Percentiles rank a stretch among this genome's conserved stretches.
Conservation (phyloP, 2,113 vertebrate genomes). For the Platysteira castanea region DNA sequence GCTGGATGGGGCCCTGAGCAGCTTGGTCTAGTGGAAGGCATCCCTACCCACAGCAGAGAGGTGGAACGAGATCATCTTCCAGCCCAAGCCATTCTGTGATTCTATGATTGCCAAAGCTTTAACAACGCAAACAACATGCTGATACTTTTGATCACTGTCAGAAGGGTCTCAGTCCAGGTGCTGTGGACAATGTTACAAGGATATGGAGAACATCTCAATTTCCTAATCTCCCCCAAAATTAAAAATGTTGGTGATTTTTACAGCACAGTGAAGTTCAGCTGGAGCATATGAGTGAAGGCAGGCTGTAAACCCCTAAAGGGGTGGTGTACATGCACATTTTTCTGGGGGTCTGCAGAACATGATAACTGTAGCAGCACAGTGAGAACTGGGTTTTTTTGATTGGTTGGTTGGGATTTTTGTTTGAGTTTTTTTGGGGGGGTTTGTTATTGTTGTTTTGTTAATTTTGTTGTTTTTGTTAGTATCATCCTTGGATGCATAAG, state of each 20-base stretch:
- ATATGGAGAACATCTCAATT: background rate
- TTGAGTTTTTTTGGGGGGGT: background rate
- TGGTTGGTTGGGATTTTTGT: background rate
- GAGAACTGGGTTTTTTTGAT: background rate
- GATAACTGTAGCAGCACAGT: background rate
- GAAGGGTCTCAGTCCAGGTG: background rate
- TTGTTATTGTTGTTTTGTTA: background rate
- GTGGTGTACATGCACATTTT: background rate
- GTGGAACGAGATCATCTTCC: background rate
- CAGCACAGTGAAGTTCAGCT: background rate
- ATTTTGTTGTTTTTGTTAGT: background rate
- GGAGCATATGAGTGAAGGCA: background rate
- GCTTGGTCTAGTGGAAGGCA: background rate
- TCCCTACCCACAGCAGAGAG: background rate
- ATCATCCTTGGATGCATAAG: background rate
- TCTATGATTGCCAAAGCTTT: background rate
- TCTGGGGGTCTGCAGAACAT: background rate
- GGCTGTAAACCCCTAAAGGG: rapidly evolving
- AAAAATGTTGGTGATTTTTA: background rate
- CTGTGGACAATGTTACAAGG: background rate
- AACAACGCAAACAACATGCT: rapidly evolving
- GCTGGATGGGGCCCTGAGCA: background rate
- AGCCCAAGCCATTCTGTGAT: background rate
- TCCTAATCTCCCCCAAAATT: background rate
- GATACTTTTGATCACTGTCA: background rate